phyloP scores from a whole-genome alignment of 2,797 vertebrate genomes.

The Bovichtus variegatus region DNA sequence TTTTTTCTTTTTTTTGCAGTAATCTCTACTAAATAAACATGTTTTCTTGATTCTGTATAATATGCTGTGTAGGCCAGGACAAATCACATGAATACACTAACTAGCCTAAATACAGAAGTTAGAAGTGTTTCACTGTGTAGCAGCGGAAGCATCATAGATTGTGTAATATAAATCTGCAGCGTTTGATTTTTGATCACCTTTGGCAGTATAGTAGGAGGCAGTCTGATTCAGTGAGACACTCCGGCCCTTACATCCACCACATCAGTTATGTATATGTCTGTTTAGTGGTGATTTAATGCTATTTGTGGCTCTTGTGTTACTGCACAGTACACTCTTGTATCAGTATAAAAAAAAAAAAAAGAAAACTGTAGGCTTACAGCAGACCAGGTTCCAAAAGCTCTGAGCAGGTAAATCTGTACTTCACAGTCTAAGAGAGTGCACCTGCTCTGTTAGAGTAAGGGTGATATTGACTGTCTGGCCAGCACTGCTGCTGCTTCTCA shows the following conservation, averaged over 20 bases:
- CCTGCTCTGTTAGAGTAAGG: constrained; percentile 9
- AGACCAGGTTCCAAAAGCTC: background rate
- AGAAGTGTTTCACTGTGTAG: background rate
- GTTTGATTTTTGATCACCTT: constrained; percentile 28
- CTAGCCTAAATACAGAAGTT: background rate
- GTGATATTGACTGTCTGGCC: constrained; percentile 4
- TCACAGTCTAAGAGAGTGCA: background rate
- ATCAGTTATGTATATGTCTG: background rate
- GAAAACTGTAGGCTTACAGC: background rate
- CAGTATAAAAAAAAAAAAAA: no score
- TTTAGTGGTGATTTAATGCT: background rate
- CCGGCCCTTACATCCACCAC: background rate
- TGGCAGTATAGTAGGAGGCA: constrained; percentile 12
- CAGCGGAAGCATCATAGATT: constrained; percentile 20
- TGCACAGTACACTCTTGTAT: background rate
- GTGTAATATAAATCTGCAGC: background rate
- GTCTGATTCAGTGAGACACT: background rate
- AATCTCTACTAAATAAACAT: no score
- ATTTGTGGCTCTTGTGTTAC: background rate
- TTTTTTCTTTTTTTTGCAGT: no score
- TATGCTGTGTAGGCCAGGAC: no score
- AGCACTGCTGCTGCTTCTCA: background rate
- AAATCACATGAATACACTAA: background rate
- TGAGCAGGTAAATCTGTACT: constrained; percentile 4
- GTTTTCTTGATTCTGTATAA: no score